Base-by-base conservation (phyloP, 2,888 invertebrate genomes). In the Drosophila ustulata region DNA sequence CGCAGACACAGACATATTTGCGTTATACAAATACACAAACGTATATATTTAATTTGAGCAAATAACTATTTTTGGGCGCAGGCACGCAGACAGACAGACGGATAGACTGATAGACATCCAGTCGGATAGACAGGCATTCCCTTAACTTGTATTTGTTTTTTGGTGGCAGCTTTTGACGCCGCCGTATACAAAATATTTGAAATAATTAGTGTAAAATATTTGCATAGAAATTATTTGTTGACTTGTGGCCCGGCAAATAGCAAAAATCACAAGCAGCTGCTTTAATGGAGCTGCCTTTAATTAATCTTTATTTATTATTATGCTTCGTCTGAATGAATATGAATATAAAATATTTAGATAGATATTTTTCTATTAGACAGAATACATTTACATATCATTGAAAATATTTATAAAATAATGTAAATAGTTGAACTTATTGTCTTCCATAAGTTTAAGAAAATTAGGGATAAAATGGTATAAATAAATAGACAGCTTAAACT, bases 131-230 rank as follows among this genome's bases (percentile, higher is more conserved):
- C 25, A 63, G 55, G 28, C 39, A 61, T 53, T 39, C 13, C 49
- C 26, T 52, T 55, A 56, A 53, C 52, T 66, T 58, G 64, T 62
- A 58, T 75, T 75, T 66, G 57, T 45, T 70, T 70, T 41, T 70
- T 66, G 46, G 47, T 70, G 75, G 63, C 56, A 66, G 57, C 63
- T 58, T 64, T 61, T 45, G 37, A 52, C 47, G 71, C 67, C 61
- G 73, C 75, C 79, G 52, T 68, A 84, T 81, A 74, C 77, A 83
- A 88, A 85, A 85, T 88, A 86, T 85, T 83, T 86, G 67, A 86
- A 86, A 86, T 85, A 85, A 85, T 85, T 85, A 88, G 88, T 85
- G 83, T 86, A 88, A 85, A 85, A 88, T 88, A 85, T 85, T 85
- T 88, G 71, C 83, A 81, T 81, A 73, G 83, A 85, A 88, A 84